phyloP scores from a whole-genome alignment of 2,797 vertebrate genomes.

The Capromys pilorides region DNA sequence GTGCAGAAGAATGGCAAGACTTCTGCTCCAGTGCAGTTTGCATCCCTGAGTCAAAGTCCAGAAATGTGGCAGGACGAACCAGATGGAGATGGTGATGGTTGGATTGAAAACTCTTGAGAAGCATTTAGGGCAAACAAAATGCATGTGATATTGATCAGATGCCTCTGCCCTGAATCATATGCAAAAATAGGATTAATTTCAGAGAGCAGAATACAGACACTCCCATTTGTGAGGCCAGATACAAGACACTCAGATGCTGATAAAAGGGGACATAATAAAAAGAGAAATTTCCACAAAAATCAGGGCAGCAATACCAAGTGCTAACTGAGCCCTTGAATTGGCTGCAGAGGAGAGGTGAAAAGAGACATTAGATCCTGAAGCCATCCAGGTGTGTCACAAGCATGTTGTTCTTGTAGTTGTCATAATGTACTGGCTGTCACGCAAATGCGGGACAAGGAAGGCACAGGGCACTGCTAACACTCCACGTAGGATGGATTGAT shows the following conservation, averaged over 20 bases:
- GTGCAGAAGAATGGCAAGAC: fast-evolving
- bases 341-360: background rate
- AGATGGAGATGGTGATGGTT: no score
- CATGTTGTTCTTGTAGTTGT: no score
- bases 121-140: background rate
- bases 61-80: fast-evolving
- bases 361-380: background rate
- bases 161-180: background rate
- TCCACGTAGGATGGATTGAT: background rate
- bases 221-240: background rate
- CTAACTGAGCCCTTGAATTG: background rate
- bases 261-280: background rate
- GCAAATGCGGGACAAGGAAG: background rate
- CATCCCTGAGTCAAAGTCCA: background rate
- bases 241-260: background rate
- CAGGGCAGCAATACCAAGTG: background rate
- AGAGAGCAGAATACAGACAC: background rate
- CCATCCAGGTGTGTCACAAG: no score
- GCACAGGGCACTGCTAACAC: background rate
- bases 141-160: background rate
- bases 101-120: background rate
- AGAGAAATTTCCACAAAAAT: background rate
- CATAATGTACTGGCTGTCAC: background rate
- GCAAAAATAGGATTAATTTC: no score
- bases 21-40: background rate